phyloP scores from a whole-genome alignment of 1,140 invertebrate species.

The Drosophila orosa region DNA sequence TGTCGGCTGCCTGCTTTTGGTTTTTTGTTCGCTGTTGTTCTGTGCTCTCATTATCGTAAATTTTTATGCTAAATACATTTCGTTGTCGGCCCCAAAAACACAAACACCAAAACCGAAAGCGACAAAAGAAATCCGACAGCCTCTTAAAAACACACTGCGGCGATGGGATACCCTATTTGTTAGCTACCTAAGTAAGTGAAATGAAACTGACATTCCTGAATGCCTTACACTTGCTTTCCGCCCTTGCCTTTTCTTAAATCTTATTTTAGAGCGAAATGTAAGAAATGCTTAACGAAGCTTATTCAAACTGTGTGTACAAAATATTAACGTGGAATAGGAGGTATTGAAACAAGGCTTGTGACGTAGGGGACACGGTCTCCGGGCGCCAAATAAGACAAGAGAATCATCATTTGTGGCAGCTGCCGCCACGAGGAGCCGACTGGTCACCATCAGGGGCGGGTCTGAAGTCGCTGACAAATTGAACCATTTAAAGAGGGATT shows the following conservation, averaged over 20 bases:
- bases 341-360: not conserved
- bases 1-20: slow-evolving; percentile 9
- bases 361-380: not conserved
- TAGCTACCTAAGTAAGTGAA: not conserved
- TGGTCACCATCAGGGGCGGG: slow-evolving; percentile 47
- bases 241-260: no score
- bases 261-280: not conserved
- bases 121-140: slow-evolving; percentile 28
- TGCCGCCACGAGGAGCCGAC: slow-evolving; percentile 54
- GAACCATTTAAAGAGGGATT: slow-evolving; percentile 64
- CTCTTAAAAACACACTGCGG: not conserved
- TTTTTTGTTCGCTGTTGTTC: slow-evolving; percentile 33
- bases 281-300: not conserved
- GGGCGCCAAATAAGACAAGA: slow-evolving; percentile 6
- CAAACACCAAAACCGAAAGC: slow-evolving; percentile 39
- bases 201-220: not conserved
- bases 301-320: not conserved
- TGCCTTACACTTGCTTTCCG: no score
- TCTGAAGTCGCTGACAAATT: slow-evolving; percentile 53
- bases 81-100: slow-evolving; percentile 57
- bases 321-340: not conserved
- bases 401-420: slow-evolving; percentile 62
- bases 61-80: slow-evolving; percentile 84
- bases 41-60: slow-evolving; percentile 82
- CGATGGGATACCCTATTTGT: slow-evolving; percentile 1